Evolutionary conservation across 2,113 vertebrate genomes (phyloP).

Genomic region (Probosciger aterrimus): DNA sequence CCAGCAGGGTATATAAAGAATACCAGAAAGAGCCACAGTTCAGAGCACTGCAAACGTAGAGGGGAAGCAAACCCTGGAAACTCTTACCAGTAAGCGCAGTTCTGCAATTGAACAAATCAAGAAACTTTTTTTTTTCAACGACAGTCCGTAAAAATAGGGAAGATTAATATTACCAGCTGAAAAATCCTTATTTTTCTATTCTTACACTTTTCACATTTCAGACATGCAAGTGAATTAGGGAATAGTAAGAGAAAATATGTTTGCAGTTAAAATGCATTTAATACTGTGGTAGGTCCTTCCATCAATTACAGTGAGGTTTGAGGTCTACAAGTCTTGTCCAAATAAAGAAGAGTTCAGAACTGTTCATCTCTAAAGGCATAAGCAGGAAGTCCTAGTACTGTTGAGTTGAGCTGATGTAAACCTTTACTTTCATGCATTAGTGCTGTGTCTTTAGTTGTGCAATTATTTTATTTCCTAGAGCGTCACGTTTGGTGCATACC

Average conservation of each 20-base stretch:
- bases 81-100: not conserved
- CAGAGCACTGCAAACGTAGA: not conserved
- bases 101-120: not conserved
- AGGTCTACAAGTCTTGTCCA: not conserved
- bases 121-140: not conserved
- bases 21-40: not conserved
- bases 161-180: not conserved
- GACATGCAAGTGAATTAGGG: not conserved
- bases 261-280: conserved; percentile 5
- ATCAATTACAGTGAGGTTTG: not conserved
- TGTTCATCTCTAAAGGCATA: not conserved
- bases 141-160: not conserved
- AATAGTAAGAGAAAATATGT: not conserved
- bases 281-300: not conserved
- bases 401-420: not conserved
- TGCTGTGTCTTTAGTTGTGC: not conserved
- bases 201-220: not conserved
- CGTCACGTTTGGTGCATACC: not conserved
- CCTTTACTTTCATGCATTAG: not conserved
- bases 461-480: not conserved
- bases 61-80: not conserved
- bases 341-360: not conserved
- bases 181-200: not conserved
- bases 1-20: not conserved
- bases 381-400: not conserved